A percentile compares a stretch with the other conserved stretches of the same genome.
Conservation (phyloP, 2,113 vertebrate species). For the Rhinopomastus cyanomelas region DNA sequence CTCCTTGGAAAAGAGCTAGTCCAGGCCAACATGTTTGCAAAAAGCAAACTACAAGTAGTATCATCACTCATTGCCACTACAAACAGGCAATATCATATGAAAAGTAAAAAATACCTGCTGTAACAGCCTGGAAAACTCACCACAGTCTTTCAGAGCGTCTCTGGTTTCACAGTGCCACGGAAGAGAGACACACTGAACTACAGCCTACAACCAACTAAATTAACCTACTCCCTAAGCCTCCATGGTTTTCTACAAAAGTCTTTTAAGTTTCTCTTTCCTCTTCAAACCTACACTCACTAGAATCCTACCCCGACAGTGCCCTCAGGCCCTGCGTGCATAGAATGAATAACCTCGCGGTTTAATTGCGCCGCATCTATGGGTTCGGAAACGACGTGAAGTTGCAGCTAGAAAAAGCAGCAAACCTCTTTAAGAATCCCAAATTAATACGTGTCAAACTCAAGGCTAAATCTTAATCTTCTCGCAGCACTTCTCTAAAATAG, state of each 20-base stretch:
- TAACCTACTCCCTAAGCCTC: conserved; percentile 72
- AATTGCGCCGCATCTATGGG: conserved; percentile 77
- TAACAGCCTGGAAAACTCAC: conserved; percentile 1
- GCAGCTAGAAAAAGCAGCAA: conserved; percentile 76
- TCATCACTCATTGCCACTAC: too few species aligned
- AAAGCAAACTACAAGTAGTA: too few species aligned
- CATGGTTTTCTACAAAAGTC: conserved; percentile 66
- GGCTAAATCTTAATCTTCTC: conserved; percentile 81
- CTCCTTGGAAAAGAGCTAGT: not conserved
- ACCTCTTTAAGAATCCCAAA: conserved; percentile 76
- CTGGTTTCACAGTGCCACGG: conserved; percentile 31
- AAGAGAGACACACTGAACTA: conserved; percentile 38
- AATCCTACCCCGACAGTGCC: conserved; percentile 76
- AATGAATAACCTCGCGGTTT: conserved; percentile 79
- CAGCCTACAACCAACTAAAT: conserved; percentile 62
- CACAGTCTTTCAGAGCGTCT: not conserved
- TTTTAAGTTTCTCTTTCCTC: conserved; percentile 72
- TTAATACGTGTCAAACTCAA: conserved; percentile 79
- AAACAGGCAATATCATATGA: conserved; percentile 1
- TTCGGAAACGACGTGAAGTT: conserved; percentile 78
- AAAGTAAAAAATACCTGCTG: conserved; percentile 14
- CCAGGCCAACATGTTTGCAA: not conserved
- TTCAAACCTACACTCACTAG: conserved; percentile 78
- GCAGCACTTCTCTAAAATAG: conserved; percentile 80
- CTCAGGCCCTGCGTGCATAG: conserved; percentile 79